A percentile compares a stretch with the other conserved stretches of the same genome.
phyloP scores from a whole-genome alignment of 1,140 invertebrate genomes.

The Oscheius sp. region DNA sequence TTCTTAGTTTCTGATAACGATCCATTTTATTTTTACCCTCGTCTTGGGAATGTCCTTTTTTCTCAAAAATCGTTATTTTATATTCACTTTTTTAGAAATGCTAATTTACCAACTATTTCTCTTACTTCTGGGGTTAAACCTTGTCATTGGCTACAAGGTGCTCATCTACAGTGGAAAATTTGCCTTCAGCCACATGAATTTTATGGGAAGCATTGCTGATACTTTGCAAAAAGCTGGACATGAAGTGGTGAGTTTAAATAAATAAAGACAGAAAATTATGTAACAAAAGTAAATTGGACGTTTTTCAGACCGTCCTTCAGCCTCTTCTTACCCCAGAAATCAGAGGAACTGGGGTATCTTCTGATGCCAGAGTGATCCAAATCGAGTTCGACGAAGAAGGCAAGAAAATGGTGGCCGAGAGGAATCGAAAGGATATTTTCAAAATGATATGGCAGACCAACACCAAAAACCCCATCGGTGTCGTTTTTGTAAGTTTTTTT shows the following conservation, averaged over 20 bases:
- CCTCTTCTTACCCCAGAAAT: neutral
- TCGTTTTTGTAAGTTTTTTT: neutral
- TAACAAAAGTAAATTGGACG: too few species aligned
- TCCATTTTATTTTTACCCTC: too few species aligned
- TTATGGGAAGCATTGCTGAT: slow-evolving; percentile 1
- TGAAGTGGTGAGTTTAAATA: slow-evolving; percentile 16
- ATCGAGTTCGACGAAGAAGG: neutral
- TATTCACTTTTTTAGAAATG: too few species aligned
- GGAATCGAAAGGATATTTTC: too few species aligned
- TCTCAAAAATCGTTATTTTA: too few species aligned
- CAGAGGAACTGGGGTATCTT: neutral
- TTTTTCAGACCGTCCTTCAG: slow-evolving; percentile 4
- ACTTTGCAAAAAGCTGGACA: neutral
- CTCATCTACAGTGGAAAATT: slow-evolving; percentile 4
- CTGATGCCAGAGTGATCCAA: neutral
- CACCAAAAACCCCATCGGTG: neutral
- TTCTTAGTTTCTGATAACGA: too few species aligned
- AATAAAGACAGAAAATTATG: too few species aligned
- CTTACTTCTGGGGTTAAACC: too few species aligned
- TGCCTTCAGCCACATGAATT: neutral
- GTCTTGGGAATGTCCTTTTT: too few species aligned
- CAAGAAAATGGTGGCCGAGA: neutral
- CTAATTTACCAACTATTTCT: too few species aligned
- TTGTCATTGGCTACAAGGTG: too few species aligned
- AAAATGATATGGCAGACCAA: neutral